Percentiles rank a stretch among this genome's conserved stretches.
Conservation (phyloP, 2,888 invertebrate genomes). For the Tenthredo amoena region DNA sequence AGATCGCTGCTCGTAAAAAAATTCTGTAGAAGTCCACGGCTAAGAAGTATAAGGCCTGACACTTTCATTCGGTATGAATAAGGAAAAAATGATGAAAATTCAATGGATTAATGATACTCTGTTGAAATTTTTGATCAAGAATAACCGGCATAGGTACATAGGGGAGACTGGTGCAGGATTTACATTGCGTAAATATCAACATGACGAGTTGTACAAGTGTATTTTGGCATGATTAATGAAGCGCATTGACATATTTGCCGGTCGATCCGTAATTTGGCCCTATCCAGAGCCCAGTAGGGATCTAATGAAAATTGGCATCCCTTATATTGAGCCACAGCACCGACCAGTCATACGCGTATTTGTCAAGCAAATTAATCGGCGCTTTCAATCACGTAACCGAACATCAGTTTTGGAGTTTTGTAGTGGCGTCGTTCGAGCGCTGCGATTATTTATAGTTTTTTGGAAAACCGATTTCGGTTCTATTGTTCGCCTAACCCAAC, state of each 20-base stretch:
- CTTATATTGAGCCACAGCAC: constrained; percentile 1
- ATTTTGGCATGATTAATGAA: constrained; percentile 38
- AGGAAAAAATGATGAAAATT: background rate
- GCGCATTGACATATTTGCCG: constrained; percentile 37
- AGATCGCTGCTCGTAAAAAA: background rate
- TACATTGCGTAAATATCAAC: constrained; percentile 13
- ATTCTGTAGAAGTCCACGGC: background rate
- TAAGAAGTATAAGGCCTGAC: background rate
- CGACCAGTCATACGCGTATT: constrained; percentile 16
- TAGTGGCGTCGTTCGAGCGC: background rate
- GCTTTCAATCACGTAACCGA: constrained; percentile 7
- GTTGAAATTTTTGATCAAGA: background rate
- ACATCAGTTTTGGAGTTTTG: background rate
- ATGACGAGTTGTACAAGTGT: constrained; percentile 22
- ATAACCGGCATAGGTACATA: background rate
- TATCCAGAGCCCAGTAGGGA: constrained; percentile 10
- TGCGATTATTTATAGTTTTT: constrained; percentile 5
- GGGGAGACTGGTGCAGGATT: background rate
- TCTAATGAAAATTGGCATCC: constrained; percentile 43
- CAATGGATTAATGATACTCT: background rate
- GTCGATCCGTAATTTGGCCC: constrained; percentile 33
- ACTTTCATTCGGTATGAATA: background rate
- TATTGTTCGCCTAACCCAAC: background rate
- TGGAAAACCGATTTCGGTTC: constrained; percentile 10
- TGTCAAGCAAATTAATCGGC: constrained; percentile 26